Conservation (phyloP, 2,113 vertebrate genomes). For the Nothobranchius furzeri region DNA sequence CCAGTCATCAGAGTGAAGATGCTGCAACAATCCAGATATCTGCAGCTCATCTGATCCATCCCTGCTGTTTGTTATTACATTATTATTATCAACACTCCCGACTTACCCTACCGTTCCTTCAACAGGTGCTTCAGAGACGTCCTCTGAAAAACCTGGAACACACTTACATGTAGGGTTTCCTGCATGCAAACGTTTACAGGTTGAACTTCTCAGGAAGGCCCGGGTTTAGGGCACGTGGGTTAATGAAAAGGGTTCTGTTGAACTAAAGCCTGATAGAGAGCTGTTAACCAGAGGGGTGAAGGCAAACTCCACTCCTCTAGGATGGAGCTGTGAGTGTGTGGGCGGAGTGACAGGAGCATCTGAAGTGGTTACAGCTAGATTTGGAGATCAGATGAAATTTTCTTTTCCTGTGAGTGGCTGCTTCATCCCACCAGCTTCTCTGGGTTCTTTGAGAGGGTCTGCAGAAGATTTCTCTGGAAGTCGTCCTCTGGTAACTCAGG, state of each 20-base stretch:
- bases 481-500: conserved; percentile 77
- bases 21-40: too few species aligned
- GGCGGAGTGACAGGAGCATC: conserved; percentile 34
- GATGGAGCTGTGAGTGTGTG: background rate
- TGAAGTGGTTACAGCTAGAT: conserved; percentile 38
- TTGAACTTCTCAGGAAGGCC: background rate
- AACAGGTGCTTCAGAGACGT: too few species aligned
- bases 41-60: too few species aligned
- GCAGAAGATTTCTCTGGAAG: conserved; percentile 76
- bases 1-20: too few species aligned
- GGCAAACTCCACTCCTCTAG: conserved; percentile 19
- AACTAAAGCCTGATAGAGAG: background rate
- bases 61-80: too few species aligned
- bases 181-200: background rate
- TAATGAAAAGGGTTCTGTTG: conserved; percentile 8
- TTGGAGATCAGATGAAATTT: conserved; percentile 21
- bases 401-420: background rate
- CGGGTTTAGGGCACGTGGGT: too few species aligned
- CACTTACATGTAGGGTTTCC: background rate
- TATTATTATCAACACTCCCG: too few species aligned
- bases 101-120: too few species aligned
- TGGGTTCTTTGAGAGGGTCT: conserved; percentile 70
- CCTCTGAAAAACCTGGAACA: background rate
- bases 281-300: background rate
- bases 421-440: conserved; percentile 67